Evolutionary conservation across 2,113 vertebrate species (phyloP), one percentile per base, ranked within the genome.

Genomic region (Cheirogaleus medius): DNA sequence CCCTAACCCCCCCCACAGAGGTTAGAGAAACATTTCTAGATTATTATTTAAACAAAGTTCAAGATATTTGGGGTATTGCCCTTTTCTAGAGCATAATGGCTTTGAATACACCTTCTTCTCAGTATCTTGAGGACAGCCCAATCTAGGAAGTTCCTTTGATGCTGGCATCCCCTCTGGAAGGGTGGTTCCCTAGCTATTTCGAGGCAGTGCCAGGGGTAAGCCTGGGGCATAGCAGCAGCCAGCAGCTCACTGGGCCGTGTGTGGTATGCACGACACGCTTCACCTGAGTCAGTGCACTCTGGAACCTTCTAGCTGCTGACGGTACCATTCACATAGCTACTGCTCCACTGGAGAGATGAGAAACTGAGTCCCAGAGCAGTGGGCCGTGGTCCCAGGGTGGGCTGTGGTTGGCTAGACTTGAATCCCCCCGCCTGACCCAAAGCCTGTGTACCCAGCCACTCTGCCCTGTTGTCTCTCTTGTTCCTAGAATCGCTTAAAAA

Each of bases 211-310:
- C 69, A 25, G 27, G 39, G 20, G 39, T 2, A 0, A 44, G 86
- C 10, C 32, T 88, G 32, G 3, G 32, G 15, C 5, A 0, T 34
- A 25, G 25, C 1, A 6, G 54, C 69, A 60, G 39, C 32, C 37
- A 34, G 32, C 69, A 1, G 7, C 39, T 12, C n/a, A 18, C 29
- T 71, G 54, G 13, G 32, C 64, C 6, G 9, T 60, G 23, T 27
- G 64, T 12, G 14, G 64, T 17, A 6, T 32, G 23, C 34, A 39
- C 1, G 3, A 4, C 47, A 4, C 6, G 25, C n/a, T 29, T 39
- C 34, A 52, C 25, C n/a, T n/a, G 11, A 5, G 7, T 2, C 1
- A 27, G 74, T 47, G 4, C 34, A 10, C 12, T 3, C 58, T 1
- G 44, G 44, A 3, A 13, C 83, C 64, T 69, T 27, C 34, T 1